These are phyloP conservation scores for Pseudochromis fuscus DNA, from an alignment of 2,797 vertebrate species.

Conservation along the genomic window DNA sequence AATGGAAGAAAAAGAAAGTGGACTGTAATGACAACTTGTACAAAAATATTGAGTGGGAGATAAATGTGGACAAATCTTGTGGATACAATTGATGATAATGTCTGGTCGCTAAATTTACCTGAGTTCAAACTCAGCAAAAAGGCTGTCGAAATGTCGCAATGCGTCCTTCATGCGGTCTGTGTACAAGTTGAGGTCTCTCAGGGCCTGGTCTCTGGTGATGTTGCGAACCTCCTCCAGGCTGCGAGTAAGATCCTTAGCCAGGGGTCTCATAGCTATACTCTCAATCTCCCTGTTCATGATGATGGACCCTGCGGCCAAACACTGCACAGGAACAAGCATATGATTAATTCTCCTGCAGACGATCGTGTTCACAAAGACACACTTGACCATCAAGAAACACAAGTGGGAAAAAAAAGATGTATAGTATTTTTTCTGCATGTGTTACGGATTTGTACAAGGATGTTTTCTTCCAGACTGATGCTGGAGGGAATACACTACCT, in stretches of 20 bases:
- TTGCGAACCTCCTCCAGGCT: conserved; percentile 96
- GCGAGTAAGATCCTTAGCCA: conserved; percentile 95
- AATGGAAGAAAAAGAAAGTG: conserved; percentile 28
- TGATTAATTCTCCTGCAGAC: conserved; percentile 12
- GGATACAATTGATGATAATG: conserved; percentile 1
- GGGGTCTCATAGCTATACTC: conserved; percentile 96
- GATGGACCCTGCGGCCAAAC: conserved; percentile 97
- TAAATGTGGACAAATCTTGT: conserved; percentile 32
- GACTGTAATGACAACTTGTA: conserved; percentile 7
- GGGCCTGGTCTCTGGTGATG: conserved; percentile 95
- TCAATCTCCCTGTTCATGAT: conserved; percentile 99
- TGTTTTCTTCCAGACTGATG: conserved; percentile 52
- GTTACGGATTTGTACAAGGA: conserved; percentile 4
- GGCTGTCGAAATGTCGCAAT: conserved; percentile 92
- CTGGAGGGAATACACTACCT: conserved; percentile 85
- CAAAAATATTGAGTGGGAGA: conserved; percentile 23
- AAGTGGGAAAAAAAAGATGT: conserved; percentile 13
- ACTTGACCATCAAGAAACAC: neutral
- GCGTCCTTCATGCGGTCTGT: conserved; percentile 95
- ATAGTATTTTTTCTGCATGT: neutral
- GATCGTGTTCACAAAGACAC: neutral
- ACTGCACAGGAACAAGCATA: conserved; percentile 80
- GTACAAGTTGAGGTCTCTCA: conserved; percentile 95
- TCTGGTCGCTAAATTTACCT: conserved; percentile 82
- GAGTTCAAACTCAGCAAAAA: conserved; percentile 98